A percentile compares a stretch with the other conserved stretches of the same genome.
phyloP scores from a whole-genome alignment of 2,888 invertebrate species.

The Drosophila hamatofila region DNA sequence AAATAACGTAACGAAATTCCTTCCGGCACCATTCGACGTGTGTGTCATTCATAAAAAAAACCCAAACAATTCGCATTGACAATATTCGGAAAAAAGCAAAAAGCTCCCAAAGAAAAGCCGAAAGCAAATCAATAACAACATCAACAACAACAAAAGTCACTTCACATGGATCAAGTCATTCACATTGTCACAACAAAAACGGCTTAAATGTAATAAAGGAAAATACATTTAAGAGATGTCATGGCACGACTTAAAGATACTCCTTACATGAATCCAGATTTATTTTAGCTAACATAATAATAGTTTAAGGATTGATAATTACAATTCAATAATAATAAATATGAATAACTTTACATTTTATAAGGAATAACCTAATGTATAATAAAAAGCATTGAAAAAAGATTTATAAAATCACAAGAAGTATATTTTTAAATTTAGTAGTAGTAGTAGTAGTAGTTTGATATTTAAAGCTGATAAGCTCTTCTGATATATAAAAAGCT shows the following conservation, averaged over 20 bases:
- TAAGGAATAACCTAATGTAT: too few relatives aligned
- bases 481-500: neutral
- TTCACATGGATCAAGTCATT: slow-evolving; percentile 54
- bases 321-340: too few relatives aligned
- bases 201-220: neutral
- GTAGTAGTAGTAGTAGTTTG: too few relatives aligned
- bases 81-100: slow-evolving; percentile 21
- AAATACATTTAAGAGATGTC: neutral
- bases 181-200: slow-evolving; percentile 40
- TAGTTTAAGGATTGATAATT: too few relatives aligned
- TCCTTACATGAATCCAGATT: too few relatives aligned
- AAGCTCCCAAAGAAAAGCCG: slow-evolving; percentile 25
- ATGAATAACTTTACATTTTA: neutral
- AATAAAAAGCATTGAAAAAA: neutral
- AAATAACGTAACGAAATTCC: slow-evolving; percentile 41
- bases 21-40: slow-evolving; percentile 67
- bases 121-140: slow-evolving; percentile 42
- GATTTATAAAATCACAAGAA: too few relatives aligned
- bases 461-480: too few relatives aligned
- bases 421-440: too few relatives aligned
- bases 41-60: slow-evolving; percentile 62
- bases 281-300: neutral
- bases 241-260: slow-evolving; percentile 2
- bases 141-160: slow-evolving; percentile 28
- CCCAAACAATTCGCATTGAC: slow-evolving; percentile 30